Base-by-base conservation (phyloP, 2,888 invertebrate species). In the Eurois occulta region DNA sequence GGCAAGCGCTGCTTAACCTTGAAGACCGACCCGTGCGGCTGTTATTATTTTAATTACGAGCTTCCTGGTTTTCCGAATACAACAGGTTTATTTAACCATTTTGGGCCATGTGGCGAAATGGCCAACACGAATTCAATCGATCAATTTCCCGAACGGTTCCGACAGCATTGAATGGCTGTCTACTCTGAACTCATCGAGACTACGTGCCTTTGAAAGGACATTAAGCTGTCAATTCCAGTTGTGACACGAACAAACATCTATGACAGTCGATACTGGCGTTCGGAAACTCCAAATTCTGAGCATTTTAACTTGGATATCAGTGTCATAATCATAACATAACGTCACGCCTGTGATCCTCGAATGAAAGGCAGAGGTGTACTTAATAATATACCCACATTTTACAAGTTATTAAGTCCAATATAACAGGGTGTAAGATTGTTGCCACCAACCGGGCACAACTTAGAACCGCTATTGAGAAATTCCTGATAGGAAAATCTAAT, bases 181-280 rank as follows among this genome's bases (percentile, higher is more conserved):
- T 28, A 24, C 21, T 24, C 21, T 64, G 3, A 24, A 78, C 46
- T 69, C 38, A 24, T 58, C 48, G 55, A 41, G 28, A 48, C 62
- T 64, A 35, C 11, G 32, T 8, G 24, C 64, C 64, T 69, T 70
- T 69, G 62, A 78, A 62, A 41, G 38, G 10, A 58, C 43, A 28
- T 78, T 10, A 2, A 35, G n/a, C 43, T 79, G 84, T 43, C 84
- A 64, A 38, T 32, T 78, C 28, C 46, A 77, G 62, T 32, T 78
- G n/a, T 77, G 62, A 79, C 35, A 32, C 28, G 8, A 38, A 60
- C 35, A 6, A 52, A 77, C 62, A 67, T 76, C 48, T 43, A 21
- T 62, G 79, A 67, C 52, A 67, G 18, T 28, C 11, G 41, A 41
- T 48, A 52, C 41, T 66, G 48, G 16, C 77, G 32, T 21, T 66